Conservation (phyloP, 2,888 invertebrate genomes). For the Drosophila incognita region DNA sequence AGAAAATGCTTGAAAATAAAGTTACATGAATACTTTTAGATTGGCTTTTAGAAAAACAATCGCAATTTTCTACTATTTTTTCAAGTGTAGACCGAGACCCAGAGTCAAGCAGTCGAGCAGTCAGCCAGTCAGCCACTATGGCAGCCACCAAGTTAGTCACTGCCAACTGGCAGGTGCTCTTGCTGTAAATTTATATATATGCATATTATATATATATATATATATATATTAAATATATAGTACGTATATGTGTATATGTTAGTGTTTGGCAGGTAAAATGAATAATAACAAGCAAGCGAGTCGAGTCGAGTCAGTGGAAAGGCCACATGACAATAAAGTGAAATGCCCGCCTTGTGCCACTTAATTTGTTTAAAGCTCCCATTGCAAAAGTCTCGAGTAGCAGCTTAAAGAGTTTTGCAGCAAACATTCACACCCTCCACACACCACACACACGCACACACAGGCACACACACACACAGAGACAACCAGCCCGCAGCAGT, state of each 20-base stretch:
- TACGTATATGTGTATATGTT: slow-evolving; percentile 11
- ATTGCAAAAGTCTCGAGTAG: slow-evolving; percentile 53
- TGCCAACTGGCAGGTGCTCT: slow-evolving; percentile 29
- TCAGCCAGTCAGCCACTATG: slow-evolving; percentile 49
- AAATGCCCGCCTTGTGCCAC: slow-evolving; percentile 72
- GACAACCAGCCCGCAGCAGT: not conserved
- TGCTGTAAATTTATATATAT: not conserved
- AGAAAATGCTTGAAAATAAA: not conserved
- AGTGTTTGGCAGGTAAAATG: slow-evolving; percentile 52
- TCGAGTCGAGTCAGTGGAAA: slow-evolving; percentile 32
- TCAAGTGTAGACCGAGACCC: slow-evolving; percentile 6
- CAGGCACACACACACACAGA: not conserved
- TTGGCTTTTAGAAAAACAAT: not conserved
- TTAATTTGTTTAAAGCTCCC: slow-evolving; percentile 71
- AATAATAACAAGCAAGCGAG: slow-evolving; percentile 60
- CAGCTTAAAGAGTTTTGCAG: slow-evolving; percentile 47
- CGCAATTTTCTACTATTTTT: not conserved
- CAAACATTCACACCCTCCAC: not conserved
- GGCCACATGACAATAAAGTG: slow-evolving; percentile 60
- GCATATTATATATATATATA: slow-evolving; percentile 14
- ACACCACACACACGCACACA: not conserved
- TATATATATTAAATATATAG: not conserved
- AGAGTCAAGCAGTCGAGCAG: slow-evolving; percentile 30
- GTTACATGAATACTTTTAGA: not conserved
- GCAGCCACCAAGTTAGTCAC: slow-evolving; percentile 49